A percentile compares a stretch with the other conserved stretches of the same genome.
Conservation (phyloP, 2,113 vertebrate species). For the Chaenocephalus aceratus region DNA sequence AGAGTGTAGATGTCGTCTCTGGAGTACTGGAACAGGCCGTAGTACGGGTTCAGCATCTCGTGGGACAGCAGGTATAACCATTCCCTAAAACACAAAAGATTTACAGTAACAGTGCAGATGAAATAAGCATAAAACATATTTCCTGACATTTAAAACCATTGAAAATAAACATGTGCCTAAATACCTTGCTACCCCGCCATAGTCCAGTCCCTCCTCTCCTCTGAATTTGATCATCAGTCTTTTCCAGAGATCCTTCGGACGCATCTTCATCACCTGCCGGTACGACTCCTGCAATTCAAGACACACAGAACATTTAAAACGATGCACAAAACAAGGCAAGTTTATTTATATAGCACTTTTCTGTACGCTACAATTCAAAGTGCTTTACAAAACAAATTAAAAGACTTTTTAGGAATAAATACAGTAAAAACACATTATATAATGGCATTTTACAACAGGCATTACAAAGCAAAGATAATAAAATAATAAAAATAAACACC, state of each 20-base stretch:
- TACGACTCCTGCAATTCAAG: constrained; percentile 91
- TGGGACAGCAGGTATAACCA: constrained; percentile 98
- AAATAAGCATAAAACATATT: neutral
- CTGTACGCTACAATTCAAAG: no score
- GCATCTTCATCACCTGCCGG: constrained; percentile 99
- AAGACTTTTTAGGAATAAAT: no score
- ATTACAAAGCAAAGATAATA: no score
- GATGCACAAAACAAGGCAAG: neutral
- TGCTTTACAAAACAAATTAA: no score
- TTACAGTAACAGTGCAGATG: neutral
- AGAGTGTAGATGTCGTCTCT: constrained; percentile 98
- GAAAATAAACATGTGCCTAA: neutral
- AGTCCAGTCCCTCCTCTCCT: constrained; percentile 98
- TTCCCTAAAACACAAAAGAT: constrained; percentile 84
- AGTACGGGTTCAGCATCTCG: constrained; percentile 99
- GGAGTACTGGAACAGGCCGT: constrained; percentile 98
- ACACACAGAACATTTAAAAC: constrained; percentile 1
- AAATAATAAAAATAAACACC: no score
- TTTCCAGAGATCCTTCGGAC: constrained; percentile 98
- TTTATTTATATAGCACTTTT: no score
- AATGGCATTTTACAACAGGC: no score
- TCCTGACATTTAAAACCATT: neutral
- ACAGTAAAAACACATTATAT: no score
- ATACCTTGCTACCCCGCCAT: constrained; percentile 97
- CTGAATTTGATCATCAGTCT: constrained; percentile 99